Base-by-base conservation (phyloP, 23 tunicate species). In the Halocynthia aurantium region DNA sequence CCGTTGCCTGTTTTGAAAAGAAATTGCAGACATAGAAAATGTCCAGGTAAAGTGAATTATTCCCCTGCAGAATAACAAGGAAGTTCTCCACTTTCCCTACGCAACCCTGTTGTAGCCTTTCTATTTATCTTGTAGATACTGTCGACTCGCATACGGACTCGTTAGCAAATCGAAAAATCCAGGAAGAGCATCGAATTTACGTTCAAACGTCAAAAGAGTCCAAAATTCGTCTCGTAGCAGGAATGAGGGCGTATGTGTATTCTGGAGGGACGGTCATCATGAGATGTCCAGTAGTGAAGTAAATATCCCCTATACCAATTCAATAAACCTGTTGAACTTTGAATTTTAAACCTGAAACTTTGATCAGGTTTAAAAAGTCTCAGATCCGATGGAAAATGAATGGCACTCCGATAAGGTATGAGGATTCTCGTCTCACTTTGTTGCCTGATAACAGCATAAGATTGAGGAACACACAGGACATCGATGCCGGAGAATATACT, bases 191-290 rank as follows among this genome's bases (percentile, higher is more conserved):
- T 11, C 19, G 62, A 62, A 62, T 60, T 7, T 82, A 70, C 55
- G 51, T 81, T 40, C 93, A 87, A 71, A 67, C 65, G 8, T n/a
- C 40, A 31, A 51, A 22, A 61, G 57, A 67, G 51, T 8, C 80
- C 49, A 87, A 77, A 77, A 69, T 87, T 19, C 77, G 80, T 56
- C 71, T 87, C 40, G 72, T 70, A 13, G 79, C 82, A 55, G 93
- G 93, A 5, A 77, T 57, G 57, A 53, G 18, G n/a, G 93, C 93
- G 8, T 76, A 21, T 17, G 80, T 87, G 6, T 49, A 61, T 8
- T 61, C 83, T 12, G 52, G 69, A 22, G 82, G 83, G 5, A 87
- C 72, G 8, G 83, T 87, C 63, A 62, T 87, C 78, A 69, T 87
- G 17, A 70, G 78, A 50, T 87, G 93, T 61, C 57, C 15, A 19